Conservation (phyloP, 2,888 invertebrate species). For the Athrips mouffetella region DNA sequence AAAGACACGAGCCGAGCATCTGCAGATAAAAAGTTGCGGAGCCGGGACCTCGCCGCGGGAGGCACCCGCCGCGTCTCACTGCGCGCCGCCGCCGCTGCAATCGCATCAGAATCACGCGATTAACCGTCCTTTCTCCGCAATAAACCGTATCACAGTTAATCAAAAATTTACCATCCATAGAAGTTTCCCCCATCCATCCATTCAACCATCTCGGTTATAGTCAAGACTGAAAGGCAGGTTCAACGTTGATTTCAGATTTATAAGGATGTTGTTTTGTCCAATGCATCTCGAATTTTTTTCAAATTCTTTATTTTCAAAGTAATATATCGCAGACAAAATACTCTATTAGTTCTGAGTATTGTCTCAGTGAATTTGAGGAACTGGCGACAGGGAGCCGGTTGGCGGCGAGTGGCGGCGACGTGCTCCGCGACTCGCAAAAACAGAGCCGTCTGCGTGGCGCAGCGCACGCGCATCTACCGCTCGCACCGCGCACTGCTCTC, state of each 20-base stretch:
- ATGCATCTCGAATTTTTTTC: background rate
- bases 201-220: background rate
- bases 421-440: constrained; percentile 71
- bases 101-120: constrained; percentile 50
- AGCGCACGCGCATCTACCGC: constrained; percentile 29
- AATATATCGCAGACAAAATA: constrained; percentile 45
- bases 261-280: background rate
- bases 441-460: constrained; percentile 55
- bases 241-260: background rate
- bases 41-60: constrained; percentile 62
- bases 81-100: constrained; percentile 34
- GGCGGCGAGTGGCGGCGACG: constrained; percentile 43
- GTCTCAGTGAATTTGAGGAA: constrained; percentile 56
- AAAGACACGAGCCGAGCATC: constrained; percentile 76
- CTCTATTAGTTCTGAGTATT: constrained; percentile 63
- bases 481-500: constrained; percentile 14
- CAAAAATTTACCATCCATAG: constrained; percentile 41
- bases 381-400: constrained; percentile 45
- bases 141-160: constrained; percentile 40
- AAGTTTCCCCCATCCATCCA: constrained; percentile 24
- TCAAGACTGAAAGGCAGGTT: background rate
- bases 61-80: constrained; percentile 45
- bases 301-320: constrained; percentile 10
- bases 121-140: constrained; percentile 45
- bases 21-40: constrained; percentile 64